Conservation (phyloP, 2,888 invertebrate species). For the Tipula lateralis region DNA sequence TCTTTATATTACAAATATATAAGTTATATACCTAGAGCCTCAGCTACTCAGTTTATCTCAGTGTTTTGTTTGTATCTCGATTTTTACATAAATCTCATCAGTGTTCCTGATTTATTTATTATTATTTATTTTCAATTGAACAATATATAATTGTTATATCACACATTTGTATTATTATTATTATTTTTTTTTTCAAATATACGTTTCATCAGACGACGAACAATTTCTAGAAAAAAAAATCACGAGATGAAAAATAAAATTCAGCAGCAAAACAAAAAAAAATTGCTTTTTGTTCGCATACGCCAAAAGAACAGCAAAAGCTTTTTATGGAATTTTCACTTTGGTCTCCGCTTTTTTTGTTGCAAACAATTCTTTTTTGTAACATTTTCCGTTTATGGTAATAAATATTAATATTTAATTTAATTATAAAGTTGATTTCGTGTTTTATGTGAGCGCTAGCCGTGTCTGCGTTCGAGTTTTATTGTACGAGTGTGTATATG, state of each 20-base stretch:
- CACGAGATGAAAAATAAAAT: background rate
- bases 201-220: background rate
- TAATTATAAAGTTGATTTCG: constrained; percentile 19
- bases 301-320: background rate
- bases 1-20: too few species aligned
- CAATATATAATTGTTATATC: background rate
- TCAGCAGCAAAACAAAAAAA: background rate
- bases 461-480: background rate
- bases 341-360: background rate
- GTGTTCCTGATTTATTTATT: background rate
- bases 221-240: too few species aligned
- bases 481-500: background rate
- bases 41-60: background rate
- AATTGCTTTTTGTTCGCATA: background rate
- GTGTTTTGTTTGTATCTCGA: background rate
- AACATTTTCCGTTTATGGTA: background rate
- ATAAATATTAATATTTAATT: constrained; percentile 24
- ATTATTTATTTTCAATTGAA: background rate
- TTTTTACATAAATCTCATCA: background rate
- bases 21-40: background rate
- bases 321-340: background rate
- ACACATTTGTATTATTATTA: background rate
- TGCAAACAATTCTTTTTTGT: background rate
- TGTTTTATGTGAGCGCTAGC: background rate
- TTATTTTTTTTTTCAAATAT: background rate